phyloP scores from a whole-genome alignment of 2,888 invertebrate species.

The Seladonia tumulorum region DNA sequence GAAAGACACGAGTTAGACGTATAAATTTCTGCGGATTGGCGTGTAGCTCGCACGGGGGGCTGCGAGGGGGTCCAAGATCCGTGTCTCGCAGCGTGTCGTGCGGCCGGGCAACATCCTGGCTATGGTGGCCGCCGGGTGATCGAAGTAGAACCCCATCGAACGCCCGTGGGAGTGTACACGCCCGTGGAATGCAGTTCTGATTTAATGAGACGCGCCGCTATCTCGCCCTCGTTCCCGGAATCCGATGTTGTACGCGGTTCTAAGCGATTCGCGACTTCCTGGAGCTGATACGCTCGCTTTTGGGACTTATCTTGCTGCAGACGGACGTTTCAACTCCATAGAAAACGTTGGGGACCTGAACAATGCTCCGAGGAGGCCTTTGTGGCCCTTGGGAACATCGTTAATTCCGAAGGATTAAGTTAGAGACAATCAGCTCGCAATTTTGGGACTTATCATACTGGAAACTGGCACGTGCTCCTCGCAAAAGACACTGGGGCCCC shows the following conservation, averaged over 20 bases:
- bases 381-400: neutral
- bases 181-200: slow-evolving; percentile 84
- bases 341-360: neutral
- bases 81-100: slow-evolving; percentile 84
- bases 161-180: slow-evolving; percentile 84
- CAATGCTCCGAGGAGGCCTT: neutral
- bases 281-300: neutral
- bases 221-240: slow-evolving; percentile 71
- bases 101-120: slow-evolving; percentile 79
- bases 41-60: slow-evolving; percentile 28
- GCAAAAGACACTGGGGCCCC: too few species aligned
- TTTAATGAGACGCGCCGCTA: slow-evolving; percentile 82
- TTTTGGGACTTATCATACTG: neutral
- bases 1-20: slow-evolving; percentile 74
- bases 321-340: neutral
- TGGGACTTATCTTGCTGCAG: neutral
- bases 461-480: too few species aligned
- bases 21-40: slow-evolving; percentile 64
- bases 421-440: neutral
- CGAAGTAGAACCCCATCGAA: slow-evolving; percentile 83
- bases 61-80: slow-evolving; percentile 65
- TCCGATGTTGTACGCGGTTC: slow-evolving; percentile 53
- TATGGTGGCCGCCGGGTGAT: slow-evolving; percentile 77
- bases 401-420: too few species aligned
- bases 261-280: slow-evolving; percentile 42